Evolutionary conservation across 2,797 vertebrate genomes (phyloP), one percentile per base, ranked within the genome.

Genomic region (Lateolabrax maculatus): DNA sequence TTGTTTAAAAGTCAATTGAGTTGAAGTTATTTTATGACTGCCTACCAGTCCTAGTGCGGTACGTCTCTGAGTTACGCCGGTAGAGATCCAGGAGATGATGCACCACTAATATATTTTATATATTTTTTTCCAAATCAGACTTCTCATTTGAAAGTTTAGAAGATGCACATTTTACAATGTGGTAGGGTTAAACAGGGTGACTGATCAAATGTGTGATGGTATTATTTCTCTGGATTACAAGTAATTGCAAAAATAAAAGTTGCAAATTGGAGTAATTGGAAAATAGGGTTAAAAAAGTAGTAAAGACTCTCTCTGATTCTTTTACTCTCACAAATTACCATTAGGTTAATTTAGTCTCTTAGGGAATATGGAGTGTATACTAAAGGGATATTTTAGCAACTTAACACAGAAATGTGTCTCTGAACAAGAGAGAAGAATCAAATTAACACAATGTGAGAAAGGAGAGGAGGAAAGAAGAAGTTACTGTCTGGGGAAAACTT

Each of bases 381-480:
- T 39, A 19, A 60, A 46, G 12, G 18, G 34, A 63, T n/a, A 37
- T 46, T 70, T 75, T 10, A 58, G 16, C 29, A 64, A 39, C 49
- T 48, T 51, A 7, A 19, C 16, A 77, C n/a, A n/a, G 18, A 56
- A 55, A 44, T 60, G 11, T 62, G 7, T 43, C 36, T 69, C 31
- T 60, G 46, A 70, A 61, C 23, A 53, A 23, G 13, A 41, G 1
- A 67, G 25, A 58, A 21, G 3, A 77, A 60, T 51, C 9, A 53
- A 68, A 70, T 71, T 46, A 51, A 76, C 58, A 80, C 15, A 75
- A 29, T 27, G 36, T 55, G 55, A 53, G 34, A 3, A 11, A 61
- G 34, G 64, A 61, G 31, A 75, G 46, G 56, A 77, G 41, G 63
- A 85, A 70, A 63, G 19, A 62, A 18, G 49, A 37, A 55, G 13